phyloP scores from a whole-genome alignment of 2,888 invertebrate species.

The Drosophila glabriapex region DNA sequence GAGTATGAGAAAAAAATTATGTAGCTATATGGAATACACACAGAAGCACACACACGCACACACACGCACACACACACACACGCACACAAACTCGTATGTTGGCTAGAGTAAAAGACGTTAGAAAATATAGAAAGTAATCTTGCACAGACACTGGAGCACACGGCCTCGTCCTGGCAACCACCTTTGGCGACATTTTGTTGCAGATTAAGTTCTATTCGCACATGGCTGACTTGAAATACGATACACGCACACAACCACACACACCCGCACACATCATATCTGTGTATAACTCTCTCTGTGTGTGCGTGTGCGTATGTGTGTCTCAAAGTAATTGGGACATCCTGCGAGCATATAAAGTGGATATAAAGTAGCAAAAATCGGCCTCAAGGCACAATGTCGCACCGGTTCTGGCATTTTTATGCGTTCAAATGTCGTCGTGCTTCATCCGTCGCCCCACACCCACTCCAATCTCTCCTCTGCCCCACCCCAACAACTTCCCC shows the following conservation, averaged over 20 bases:
- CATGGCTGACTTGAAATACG: constrained; percentile 85
- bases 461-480: neutral
- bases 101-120: constrained; percentile 60
- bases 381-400: constrained; percentile 73
- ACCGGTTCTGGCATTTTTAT: constrained; percentile 78
- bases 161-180: constrained; percentile 64
- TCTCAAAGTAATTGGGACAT: constrained; percentile 84
- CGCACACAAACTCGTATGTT: constrained; percentile 31
- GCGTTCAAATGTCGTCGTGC: constrained; percentile 77
- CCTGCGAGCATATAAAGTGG: constrained; percentile 84
- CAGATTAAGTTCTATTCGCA: constrained; percentile 85
- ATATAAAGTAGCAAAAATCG: constrained; percentile 77
- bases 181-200: constrained; percentile 85
- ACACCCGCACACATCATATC: constrained; percentile 30
- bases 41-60: constrained; percentile 23
- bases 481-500: neutral
- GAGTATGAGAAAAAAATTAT: constrained; percentile 75
- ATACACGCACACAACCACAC: constrained; percentile 60
- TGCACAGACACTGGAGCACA: constrained; percentile 55
- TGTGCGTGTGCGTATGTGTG: constrained; percentile 38
- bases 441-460: constrained; percentile 58
- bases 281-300: constrained; percentile 4
- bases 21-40: constrained; percentile 53
- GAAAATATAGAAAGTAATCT: constrained; percentile 83
- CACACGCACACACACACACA: constrained; percentile 18